Evolutionary conservation across 2,888 invertebrate genomes (phyloP).

Genomic region (Andrena flavipes): DNA sequence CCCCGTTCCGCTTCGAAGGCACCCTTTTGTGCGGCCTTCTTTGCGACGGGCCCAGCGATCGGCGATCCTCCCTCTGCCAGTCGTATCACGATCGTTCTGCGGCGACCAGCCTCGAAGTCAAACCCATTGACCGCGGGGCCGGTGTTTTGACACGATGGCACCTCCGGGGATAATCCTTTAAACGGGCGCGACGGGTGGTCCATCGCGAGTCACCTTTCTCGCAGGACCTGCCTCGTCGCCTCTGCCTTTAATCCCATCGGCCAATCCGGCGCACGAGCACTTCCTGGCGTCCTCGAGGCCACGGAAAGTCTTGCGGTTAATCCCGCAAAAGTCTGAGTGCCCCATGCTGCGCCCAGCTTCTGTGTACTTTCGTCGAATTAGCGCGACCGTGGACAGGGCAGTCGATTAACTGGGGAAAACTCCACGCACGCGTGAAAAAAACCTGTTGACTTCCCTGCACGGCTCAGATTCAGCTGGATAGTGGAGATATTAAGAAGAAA

Average conservation of each 20-base stretch:
- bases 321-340: constrained; percentile 50
- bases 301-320: constrained; percentile 65
- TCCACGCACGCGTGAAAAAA: too few relatives aligned
- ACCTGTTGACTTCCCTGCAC: too few relatives aligned
- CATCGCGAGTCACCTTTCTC: constrained; percentile 63
- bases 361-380: not conserved
- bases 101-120: constrained; percentile 73
- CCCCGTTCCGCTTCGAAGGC: not conserved
- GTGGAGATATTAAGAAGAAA: too few relatives aligned
- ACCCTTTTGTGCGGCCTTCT: constrained; percentile 1
- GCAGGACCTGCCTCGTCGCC: constrained; percentile 44
- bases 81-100: constrained; percentile 5
- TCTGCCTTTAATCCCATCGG: constrained; percentile 67
- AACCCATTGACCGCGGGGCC: constrained; percentile 72
- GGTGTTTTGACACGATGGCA: constrained; percentile 83
- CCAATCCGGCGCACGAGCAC: constrained; percentile 71
- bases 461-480: too few relatives aligned
- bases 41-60: constrained; percentile 12
- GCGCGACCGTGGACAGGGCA: not conserved
- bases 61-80: constrained; percentile 10
- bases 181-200: constrained; percentile 80
- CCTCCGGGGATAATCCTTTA: constrained; percentile 82
- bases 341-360: not conserved
- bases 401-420: not conserved
- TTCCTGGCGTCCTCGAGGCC: constrained; percentile 42